Percentiles rank a stretch among this genome's conserved stretches.
phyloP scores from a whole-genome alignment of 2,888 invertebrate genomes.

The Agrotis exclamationis region DNA sequence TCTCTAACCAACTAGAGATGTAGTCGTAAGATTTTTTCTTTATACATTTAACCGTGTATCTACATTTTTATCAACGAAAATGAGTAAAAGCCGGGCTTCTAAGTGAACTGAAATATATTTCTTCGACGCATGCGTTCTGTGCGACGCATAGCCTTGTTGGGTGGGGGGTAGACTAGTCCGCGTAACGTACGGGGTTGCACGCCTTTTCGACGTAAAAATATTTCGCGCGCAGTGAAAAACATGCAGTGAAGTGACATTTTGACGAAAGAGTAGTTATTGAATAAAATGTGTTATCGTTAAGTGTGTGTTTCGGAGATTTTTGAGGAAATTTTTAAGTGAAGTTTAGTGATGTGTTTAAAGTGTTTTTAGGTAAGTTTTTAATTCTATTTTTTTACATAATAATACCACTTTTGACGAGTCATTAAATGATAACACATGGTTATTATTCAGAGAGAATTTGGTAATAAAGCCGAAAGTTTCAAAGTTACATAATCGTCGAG shows the following conservation, averaged over 20 bases:
- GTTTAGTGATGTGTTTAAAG: conserved; percentile 64
- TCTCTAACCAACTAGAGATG: neutral
- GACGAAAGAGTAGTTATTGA: conserved; percentile 40
- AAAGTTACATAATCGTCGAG: conserved; percentile 35
- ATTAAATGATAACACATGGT: neutral
- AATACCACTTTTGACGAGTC: neutral
- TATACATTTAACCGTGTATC: neutral
- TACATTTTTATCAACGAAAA: conserved; percentile 29
- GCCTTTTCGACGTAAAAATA: conserved; percentile 49
- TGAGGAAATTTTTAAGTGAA: conserved; percentile 40
- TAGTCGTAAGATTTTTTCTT: neutral
- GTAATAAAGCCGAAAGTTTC: neutral
- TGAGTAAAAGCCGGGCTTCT: conserved; percentile 17
- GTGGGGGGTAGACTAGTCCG: conserved; percentile 65
- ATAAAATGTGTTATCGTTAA: conserved; percentile 52
- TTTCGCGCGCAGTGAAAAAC: conserved; percentile 62
- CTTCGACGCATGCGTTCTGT: conserved; percentile 61
- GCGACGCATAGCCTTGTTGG: conserved; percentile 41
- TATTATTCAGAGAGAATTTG: neutral
- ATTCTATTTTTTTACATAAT: neutral
- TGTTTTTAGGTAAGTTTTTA: conserved; percentile 62
- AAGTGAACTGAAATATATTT: conserved; percentile 46
- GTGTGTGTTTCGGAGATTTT: conserved; percentile 54
- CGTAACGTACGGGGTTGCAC: conserved; percentile 57
- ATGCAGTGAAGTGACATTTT: conserved; percentile 68